Percentiles rank a stretch among this genome's conserved stretches.
These are phyloP conservation scores for Xenotilapia flavipinnis DNA, from an alignment of 2,113 vertebrate genomes.

Conservation along the genomic window DNA sequence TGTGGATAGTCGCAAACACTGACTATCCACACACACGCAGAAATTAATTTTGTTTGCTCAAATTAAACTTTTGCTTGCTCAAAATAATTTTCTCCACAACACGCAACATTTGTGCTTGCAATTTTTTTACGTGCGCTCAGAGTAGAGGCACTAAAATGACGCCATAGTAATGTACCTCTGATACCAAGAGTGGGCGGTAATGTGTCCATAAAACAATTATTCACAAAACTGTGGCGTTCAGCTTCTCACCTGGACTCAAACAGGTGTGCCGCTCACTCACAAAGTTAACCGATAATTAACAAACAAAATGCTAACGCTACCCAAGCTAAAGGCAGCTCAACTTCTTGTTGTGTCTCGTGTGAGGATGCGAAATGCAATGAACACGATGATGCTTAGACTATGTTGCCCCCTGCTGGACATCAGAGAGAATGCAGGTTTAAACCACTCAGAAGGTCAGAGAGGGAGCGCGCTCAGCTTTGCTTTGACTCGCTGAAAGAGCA, in stretches of 20 bases:
- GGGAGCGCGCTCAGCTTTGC: fast-evolving
- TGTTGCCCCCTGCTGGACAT: background rate
- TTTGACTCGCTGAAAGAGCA: background rate
- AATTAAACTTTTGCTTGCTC: background rate
- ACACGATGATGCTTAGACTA: background rate
- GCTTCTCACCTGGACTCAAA: background rate
- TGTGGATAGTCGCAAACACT: fast-evolving
- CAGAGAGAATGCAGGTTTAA: background rate
- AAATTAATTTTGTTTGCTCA: fast-evolving
- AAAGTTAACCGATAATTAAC: background rate
- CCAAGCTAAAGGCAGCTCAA: background rate
- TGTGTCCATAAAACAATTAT: background rate
- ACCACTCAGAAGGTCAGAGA: background rate
- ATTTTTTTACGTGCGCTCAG: fast-evolving
- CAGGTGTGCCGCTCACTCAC: background rate
- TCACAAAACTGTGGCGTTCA: background rate
- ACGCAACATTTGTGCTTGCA: background rate
- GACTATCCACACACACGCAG: fast-evolving
- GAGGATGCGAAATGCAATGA: background rate
- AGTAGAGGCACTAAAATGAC: background rate
- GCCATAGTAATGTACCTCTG: background rate
- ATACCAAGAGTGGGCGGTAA: background rate
- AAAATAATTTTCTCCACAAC: fast-evolving
- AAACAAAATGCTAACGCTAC: fast-evolving
- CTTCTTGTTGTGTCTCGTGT: background rate